Evolutionary conservation across 2,888 invertebrate species (phyloP).

Genomic region (Trachelus iudaicus): DNA sequence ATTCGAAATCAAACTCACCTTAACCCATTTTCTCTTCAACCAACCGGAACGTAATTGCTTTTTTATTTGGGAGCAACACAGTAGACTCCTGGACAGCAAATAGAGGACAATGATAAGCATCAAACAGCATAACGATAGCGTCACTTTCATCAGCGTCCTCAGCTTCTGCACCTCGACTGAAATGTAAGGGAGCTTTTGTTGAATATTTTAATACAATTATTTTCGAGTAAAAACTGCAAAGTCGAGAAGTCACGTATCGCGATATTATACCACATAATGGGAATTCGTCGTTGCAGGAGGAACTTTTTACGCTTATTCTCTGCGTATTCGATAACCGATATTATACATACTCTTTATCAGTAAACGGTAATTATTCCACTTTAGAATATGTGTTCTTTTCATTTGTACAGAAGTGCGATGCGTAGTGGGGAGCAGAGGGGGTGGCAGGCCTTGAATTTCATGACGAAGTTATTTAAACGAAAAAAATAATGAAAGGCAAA

Average conservation of each 20-base stretch:
- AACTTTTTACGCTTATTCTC: too few species aligned
- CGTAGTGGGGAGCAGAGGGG: background rate
- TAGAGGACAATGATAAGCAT: constrained; percentile 33
- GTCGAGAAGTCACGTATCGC: too few species aligned
- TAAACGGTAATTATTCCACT: background rate
- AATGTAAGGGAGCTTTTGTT: constrained; percentile 8
- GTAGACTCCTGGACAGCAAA: constrained; percentile 30
- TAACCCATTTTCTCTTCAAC: constrained; percentile 44
- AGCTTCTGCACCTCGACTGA: constrained; percentile 42
- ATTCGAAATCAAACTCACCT: constrained; percentile 36
- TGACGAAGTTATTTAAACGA: background rate
- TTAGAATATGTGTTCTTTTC: constrained; percentile 13
- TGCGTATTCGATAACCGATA: background rate
- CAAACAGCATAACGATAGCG: constrained; percentile 38
- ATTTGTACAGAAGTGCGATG: background rate
- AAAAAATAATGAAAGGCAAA: background rate
- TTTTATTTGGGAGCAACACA: background rate
- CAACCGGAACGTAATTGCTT: constrained; percentile 10
- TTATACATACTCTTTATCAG: background rate
- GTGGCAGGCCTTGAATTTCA: background rate
- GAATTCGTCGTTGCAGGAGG: too few species aligned
- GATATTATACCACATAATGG: too few species aligned
- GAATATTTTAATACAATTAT: background rate
- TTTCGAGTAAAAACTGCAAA: too few species aligned
- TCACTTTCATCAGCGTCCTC: constrained; percentile 31